Base-by-base conservation (phyloP, 2,888 invertebrate species). In the Dysmachus trigonus region DNA sequence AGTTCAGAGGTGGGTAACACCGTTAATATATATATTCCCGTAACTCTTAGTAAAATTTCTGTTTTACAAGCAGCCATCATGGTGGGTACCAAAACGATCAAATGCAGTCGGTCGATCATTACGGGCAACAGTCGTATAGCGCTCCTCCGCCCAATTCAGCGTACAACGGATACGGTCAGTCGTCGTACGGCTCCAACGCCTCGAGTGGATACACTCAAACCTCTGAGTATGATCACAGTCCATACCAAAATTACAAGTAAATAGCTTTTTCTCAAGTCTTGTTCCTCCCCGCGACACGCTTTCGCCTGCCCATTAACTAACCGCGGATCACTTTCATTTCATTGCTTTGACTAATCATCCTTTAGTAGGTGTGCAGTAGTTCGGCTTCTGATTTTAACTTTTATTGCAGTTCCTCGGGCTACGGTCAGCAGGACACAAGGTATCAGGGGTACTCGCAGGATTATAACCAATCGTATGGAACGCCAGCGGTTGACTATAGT, bases 141-240 rank as follows among this genome's bases (percentile, higher is more conserved):
- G 82, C 92, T 73, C 90, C 91, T 30, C 88, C 91, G 22, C 88
- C 91, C 18, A 89, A 90, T 79, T 83, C 91, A 33, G 87, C 91
- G 1, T 91, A 91, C 86, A 92, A 92, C 89, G 92, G 92, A 0
- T 92, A 92, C 88, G 90, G 90, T 0, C 92, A 92, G 86, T 88
- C 90, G 81, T 90, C 90, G n/a, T 92, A 92, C 88, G 88, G 89
- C 6, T 88, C 91, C 5, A 89, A 91, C 33, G 88, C 91, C 5
- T 90, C 89, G 86, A 90, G 89, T 87, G 90, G 90, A 51, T 92
- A 92, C 88, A 89, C 91, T 27, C 89, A 90, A 85, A 87, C 89
- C 83, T 89, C 90, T 31, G 92, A 92, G 87, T 92, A 92, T 87
- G 92, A 92, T 89, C 92, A 92, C 87, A 91, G 91, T 88, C 92